A percentile compares a stretch with the other conserved stretches of the same genome.
Conservation (phyloP, 1,140 invertebrate species). For the Yoshiicerus persimilis region DNA sequence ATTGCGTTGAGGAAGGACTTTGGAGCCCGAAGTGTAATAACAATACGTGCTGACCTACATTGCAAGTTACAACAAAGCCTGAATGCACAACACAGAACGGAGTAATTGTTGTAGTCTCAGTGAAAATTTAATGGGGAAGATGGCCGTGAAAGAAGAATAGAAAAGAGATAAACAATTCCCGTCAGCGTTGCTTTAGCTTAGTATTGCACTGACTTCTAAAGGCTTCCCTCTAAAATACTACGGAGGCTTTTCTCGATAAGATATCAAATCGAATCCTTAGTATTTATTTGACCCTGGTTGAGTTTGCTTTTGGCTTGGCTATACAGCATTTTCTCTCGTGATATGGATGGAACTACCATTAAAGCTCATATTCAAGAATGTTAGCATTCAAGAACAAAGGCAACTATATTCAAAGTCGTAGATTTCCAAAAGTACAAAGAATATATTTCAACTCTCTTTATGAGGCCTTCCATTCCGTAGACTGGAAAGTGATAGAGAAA, state of each 20-base stretch:
- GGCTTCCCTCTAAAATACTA: not conserved
- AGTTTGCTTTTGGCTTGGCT: not conserved
- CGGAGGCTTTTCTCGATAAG: not conserved
- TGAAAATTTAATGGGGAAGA: not conserved
- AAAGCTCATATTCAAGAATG: not conserved
- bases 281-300: not conserved
- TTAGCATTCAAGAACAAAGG: not conserved
- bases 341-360: not conserved
- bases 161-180: not conserved
- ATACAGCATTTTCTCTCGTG: not conserved
- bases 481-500: no score
- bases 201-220: not conserved
- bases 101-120: not conserved
- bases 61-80: not conserved
- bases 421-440: not conserved
- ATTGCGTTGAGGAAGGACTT: not conserved
- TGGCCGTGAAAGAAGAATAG: not conserved
- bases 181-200: not conserved
- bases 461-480: not conserved
- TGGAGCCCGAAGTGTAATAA: not conserved
- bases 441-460: not conserved
- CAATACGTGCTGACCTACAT: not conserved
- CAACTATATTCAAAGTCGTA: not conserved
- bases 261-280: not conserved
- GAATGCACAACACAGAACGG: not conserved